Evolutionary conservation across 1,140 invertebrate species (phyloP), one percentile per base, ranked within the genome.

Genomic region (Venturia canescens): DNA sequence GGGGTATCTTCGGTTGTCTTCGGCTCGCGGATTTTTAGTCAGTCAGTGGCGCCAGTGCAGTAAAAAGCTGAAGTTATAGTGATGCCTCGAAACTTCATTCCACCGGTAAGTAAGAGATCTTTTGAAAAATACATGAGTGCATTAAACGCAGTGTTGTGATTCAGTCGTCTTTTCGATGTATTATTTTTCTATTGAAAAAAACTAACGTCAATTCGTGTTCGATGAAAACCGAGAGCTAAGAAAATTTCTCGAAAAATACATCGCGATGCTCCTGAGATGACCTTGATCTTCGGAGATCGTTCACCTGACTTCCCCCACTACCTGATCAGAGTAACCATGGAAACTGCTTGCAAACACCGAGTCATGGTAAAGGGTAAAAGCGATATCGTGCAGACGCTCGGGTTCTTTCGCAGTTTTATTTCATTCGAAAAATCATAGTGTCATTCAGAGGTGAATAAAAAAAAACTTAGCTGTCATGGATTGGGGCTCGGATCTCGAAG

Each of bases 401-500:
- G 6, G 21, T 53, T 18, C 15, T 27, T 13, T 4, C 27, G 57
- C 27, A 23, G 48, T 66, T n/a, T 23, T 77, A 31, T 31, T 69
- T 31, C n/a, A 69, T 78, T 53, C 50, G 57, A 34, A 70, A 11
- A 31, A 70, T 50, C 7, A 48, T 50, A 7, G 6, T 44, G 60
- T 70, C 15, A 29, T 21, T 13, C 66, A 18, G 27, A 77, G 16
- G 66, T 21, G 38, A 48, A 67, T 60, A 48, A 23, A 63, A 23
- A 63, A 63, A 38, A 3, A 71, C 76, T 38, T 34, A 18, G n/a
- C 74, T 74, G 23, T 79, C 38, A 93, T 93, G 92, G 92, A 93
- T 79, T 93, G 92, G 92, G 88, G 90, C 66, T 87, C 88, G 23
- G 92, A 93, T 82, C 86, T 93, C 4, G 93, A 93, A 85, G 86